Evolutionary conservation across 2,888 invertebrate genomes (phyloP).

Genomic region (Athalia cordata): DNA sequence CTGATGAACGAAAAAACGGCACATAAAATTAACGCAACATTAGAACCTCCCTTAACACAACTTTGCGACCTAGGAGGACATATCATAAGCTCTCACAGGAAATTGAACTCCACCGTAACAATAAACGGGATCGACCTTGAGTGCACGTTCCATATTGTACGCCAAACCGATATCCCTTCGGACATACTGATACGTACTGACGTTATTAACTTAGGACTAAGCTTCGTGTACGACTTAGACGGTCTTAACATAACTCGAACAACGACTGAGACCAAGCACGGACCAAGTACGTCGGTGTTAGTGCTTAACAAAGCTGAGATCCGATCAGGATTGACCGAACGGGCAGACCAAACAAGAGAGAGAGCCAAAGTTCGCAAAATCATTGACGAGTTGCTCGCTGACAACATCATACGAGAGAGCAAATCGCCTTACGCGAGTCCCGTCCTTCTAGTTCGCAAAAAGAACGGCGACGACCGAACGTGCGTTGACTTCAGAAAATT

Average conservation of each 20-base stretch:
- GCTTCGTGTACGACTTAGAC: not conserved
- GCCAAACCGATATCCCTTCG: constrained; percentile 3
- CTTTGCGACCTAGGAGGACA: constrained; percentile 5
- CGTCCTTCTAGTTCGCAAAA: constrained; percentile 46
- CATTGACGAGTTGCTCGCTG: constrained; percentile 34
- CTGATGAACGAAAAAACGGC: constrained; percentile 19
- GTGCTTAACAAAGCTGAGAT: not conserved
- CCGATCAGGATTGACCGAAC: constrained; percentile 18
- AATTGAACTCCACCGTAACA: not conserved
- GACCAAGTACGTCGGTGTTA: not conserved
- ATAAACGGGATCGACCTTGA: not conserved
- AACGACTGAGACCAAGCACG: not conserved
- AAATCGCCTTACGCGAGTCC: constrained; percentile 48
- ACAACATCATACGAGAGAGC: constrained; percentile 41
- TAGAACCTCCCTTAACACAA: not conserved
- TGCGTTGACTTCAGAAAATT: constrained; percentile 51
- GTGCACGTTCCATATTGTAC: constrained; percentile 14
- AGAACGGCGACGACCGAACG: constrained; percentile 35
- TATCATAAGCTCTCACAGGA: not conserved
- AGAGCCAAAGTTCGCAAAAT: constrained; percentile 27
- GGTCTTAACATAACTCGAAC: not conserved
- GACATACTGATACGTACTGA: constrained; percentile 11
- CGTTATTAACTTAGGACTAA: constrained; percentile 5
- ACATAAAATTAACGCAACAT: not conserved
- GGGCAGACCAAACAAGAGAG: not conserved